Conservation (phyloP, 2,113 vertebrate species). For the Puma concolor region DNA sequence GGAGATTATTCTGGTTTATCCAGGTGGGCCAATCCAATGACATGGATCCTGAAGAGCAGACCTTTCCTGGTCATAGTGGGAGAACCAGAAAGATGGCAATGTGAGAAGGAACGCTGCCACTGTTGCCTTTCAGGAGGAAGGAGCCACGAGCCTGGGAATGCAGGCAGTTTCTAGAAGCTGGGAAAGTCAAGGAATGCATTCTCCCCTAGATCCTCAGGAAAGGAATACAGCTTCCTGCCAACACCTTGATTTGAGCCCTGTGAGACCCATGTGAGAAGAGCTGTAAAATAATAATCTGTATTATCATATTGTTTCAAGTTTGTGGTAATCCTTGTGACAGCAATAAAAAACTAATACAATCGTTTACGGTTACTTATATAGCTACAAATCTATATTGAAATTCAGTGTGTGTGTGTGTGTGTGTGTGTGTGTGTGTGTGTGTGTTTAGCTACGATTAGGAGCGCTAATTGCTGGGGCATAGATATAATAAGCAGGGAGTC, state of each 20-base stretch:
- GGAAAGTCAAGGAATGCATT: not conserved
- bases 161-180: not conserved
- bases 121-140: not conserved
- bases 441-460: not conserved
- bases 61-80: not conserved
- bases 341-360: not conserved
- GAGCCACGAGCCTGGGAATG: not conserved
- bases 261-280: not conserved
- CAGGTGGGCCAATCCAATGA: not conserved
- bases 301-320: not conserved
- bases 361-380: not conserved
- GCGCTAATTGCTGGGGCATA: not conserved
- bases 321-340: not conserved
- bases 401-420: not conserved
- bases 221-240: not conserved
- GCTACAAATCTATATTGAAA: not conserved
- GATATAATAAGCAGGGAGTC: too few relatives aligned
- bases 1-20: not conserved
- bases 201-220: not conserved
- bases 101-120: not conserved
- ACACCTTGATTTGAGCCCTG: not conserved
- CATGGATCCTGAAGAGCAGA: not conserved
- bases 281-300: not conserved
- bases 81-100: not conserved
- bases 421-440: not conserved